These are phyloP conservation scores for Pachycephala philippinensis DNA, from an alignment of 2,113 vertebrate species.

Conservation along the genomic window DNA sequence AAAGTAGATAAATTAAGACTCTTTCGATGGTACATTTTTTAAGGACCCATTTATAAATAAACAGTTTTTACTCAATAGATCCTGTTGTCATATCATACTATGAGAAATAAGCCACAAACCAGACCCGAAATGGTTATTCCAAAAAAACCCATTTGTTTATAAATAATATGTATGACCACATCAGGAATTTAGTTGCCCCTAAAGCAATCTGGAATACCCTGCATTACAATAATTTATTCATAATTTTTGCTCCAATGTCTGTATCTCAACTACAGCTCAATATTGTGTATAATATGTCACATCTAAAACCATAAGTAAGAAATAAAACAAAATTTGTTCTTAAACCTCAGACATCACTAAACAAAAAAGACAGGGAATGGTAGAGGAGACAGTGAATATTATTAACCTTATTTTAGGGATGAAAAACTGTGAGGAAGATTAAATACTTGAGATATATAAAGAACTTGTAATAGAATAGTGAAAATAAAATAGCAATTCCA, in stretches of 20 bases:
- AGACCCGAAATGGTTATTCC: background rate
- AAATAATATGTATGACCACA: background rate
- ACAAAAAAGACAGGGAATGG: background rate
- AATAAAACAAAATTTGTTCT: background rate
- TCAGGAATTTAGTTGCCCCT: background rate
- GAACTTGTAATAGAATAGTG: background rate
- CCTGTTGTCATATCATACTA: background rate
- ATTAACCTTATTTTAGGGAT: slow-evolving; percentile 10
- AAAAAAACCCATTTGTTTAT: background rate
- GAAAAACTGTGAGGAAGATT: background rate
- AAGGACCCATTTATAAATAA: background rate
- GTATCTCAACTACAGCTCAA: background rate
- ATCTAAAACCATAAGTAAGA: background rate
- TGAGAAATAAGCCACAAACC: background rate
- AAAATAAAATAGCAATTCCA: slow-evolving; percentile 41
- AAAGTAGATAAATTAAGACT: background rate
- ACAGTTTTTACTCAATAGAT: background rate
- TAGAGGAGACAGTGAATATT: background rate
- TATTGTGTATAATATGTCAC: background rate
- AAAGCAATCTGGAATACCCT: background rate
- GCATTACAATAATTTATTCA: background rate
- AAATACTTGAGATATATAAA: slow-evolving; percentile 22
- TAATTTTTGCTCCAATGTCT: background rate
- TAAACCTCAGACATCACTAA: background rate
- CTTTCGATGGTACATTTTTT: background rate